Evolutionary conservation across 2,888 invertebrate species (phyloP).

Genomic region (Hydroisotoma schaefferi): DNA sequence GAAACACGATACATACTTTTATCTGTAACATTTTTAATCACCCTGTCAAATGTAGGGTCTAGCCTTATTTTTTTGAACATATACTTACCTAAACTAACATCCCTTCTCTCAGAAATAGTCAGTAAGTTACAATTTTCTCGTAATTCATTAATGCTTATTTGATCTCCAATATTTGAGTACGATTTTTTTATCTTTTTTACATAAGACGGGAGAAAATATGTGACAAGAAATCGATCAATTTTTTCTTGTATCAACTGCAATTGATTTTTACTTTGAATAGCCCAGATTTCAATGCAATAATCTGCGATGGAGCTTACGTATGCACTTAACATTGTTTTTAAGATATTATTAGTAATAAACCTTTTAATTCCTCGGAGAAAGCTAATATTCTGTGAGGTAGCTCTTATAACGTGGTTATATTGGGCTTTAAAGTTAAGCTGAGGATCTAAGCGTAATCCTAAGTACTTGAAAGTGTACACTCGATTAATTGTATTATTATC

Average conservation of each 20-base stretch:
- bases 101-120: background rate
- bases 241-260: background rate
- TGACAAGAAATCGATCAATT: background rate
- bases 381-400: background rate
- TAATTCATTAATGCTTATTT: background rate
- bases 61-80: background rate
- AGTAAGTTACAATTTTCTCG: background rate
- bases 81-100: background rate
- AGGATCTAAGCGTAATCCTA: background rate
- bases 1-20: background rate
- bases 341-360: background rate
- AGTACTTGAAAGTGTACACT: background rate
- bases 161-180: background rate
- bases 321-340: background rate
- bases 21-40: background rate
- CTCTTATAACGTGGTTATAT: background rate
- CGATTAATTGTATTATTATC: background rate
- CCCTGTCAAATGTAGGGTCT: too few relatives aligned
- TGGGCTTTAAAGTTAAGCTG: background rate
- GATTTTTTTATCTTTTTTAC: background rate
- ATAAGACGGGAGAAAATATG: background rate
- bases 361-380: background rate
- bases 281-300: background rate
- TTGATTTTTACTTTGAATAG: background rate
- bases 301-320: background rate